These are phyloP conservation scores for Tromatobia lineatoria DNA, from an alignment of 2,888 invertebrate species.

Conservation along the genomic window DNA sequence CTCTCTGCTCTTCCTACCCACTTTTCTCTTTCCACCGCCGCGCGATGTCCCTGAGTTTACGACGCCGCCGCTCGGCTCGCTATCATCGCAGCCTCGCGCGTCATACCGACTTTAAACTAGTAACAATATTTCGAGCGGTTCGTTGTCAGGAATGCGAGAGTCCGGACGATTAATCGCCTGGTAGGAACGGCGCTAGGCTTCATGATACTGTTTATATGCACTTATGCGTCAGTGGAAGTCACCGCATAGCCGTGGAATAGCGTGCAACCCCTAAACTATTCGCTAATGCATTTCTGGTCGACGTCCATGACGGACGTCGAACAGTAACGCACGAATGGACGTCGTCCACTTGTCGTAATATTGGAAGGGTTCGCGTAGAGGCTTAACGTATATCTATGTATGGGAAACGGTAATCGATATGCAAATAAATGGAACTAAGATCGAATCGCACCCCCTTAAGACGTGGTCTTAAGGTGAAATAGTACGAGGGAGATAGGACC, in stretches of 20 bases:
- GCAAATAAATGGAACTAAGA: conserved; percentile 70
- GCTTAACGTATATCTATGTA: conserved; percentile 34
- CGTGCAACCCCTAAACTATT: conserved; percentile 20
- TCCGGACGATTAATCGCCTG: conserved; percentile 55
- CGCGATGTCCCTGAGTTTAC: conserved; percentile 54
- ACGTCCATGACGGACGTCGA: not conserved
- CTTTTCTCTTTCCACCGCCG: conserved; percentile 30
- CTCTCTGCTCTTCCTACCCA: conserved; percentile 5
- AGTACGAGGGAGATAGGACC: not conserved
- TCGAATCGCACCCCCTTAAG: not conserved
- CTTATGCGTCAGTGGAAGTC: conserved; percentile 8
- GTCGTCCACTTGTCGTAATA: not conserved
- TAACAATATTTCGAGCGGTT: conserved; percentile 51
- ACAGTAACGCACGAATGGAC: too few species aligned
- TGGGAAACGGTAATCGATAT: conserved; percentile 69
- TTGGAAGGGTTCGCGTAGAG: not conserved
- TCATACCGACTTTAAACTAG: conserved; percentile 14
- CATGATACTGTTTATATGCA: conserved; percentile 25
- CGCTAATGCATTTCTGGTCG: conserved; percentile 5
- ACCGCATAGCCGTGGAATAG: not conserved
- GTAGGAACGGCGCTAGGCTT: not conserved
- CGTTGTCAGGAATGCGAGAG: conserved; percentile 43
- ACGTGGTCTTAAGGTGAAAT: not conserved
- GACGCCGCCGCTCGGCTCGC: conserved; percentile 12
- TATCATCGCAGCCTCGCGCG: conserved; percentile 28